Evolutionary conservation across 2,113 vertebrate genomes (phyloP), one percentile per base, ranked within the genome.

Genomic region (Aspidoscelis tigris): DNA sequence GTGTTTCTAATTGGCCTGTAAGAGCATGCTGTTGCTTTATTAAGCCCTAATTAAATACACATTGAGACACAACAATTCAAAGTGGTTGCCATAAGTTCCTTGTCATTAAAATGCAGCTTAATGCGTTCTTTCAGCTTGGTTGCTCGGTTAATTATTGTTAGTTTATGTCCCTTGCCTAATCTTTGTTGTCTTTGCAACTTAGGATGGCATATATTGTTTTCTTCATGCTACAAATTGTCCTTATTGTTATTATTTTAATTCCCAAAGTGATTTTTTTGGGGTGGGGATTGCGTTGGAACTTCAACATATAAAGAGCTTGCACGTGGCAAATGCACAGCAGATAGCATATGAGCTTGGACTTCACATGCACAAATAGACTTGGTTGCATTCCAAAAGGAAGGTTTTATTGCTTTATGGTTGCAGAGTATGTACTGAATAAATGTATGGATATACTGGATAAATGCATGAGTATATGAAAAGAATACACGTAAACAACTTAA

Each of bases 1-100:
- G 91, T 95, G 94, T 93, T 95, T 95, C 92, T 95, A 94, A 95
- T 93, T 94, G 94, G 88, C 92, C 90, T 93, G 91, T 93, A 90
- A 93, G 91, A 94, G 92, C 92, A 93, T 70, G 88, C 90, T 93
- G 92, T 91, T 87, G 91, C 92, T 94, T 94, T 94, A 94, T 95
- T 93, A 95, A 95, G 90, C 77, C 83, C 89, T 94, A 93, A 94
- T 94, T 95, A 93, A 93, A 93, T 80, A 87, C 94, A 94, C 90
- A 93, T 92, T 94, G 91, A 82, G 86, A 86, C 80, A 82, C 86
- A 72, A 81, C 88, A 86, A 91, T 93, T 93, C 92, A 92, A 89
- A 94, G 91, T 88, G 81, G 88, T 91, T 93, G 91, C 82, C 90
- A 83, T 2, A 0, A 90, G 86, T 87, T 89, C 91, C 91, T 93